Evolutionary conservation across 2,797 vertebrate species (phyloP), one percentile per base, ranked within the genome.

Genomic region (Spheniscus humboldti): DNA sequence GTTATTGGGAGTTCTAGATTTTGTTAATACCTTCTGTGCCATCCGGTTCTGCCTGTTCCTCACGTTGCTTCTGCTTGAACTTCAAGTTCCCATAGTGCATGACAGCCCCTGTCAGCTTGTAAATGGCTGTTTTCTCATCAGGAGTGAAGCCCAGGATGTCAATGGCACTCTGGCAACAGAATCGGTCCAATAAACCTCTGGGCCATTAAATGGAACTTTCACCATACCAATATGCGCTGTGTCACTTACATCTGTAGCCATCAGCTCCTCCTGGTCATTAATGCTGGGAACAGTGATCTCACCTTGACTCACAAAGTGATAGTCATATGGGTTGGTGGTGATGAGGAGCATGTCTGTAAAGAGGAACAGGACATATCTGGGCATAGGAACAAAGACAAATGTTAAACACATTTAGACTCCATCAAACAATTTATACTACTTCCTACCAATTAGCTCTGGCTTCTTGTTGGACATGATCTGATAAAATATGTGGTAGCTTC

Each of bases 401-500:
- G 5, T 24, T 63, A 35, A 88, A 52, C 9, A 76, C 1, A 1
- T 64, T 63, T 11, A 50, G 35, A 60, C 47, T 68, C 27, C 33
- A 28, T 56, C 28, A 68, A 84, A 35, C 5, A 57, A 35, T 55
- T 72, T 11, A 1, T 25, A 50, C n/a, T 27, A 19, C 17, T 69
- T 68, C 39, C 0, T 92, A 96, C 93, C 95, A 3, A 96, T 96
- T 3, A 95, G 96, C 76, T 93, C 93, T 0, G 94, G 94, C 57
- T 93, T 95, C 81, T 92, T 92, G 68, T 94, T 94, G 86, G 94
- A 98, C 39, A 98, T 97, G 57, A 99, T 98, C 96, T 99, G 98
- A 55, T 99, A 99, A 86, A 99, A 99, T 91, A 99, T 99, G 94
- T 99, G 99, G 84, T 99, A 99, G 95, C 98, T 99, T 86, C 99